These are phyloP conservation scores for Mactromeris polynyma DNA, from an alignment of 2,888 invertebrate genomes.

Conservation along the genomic window DNA sequence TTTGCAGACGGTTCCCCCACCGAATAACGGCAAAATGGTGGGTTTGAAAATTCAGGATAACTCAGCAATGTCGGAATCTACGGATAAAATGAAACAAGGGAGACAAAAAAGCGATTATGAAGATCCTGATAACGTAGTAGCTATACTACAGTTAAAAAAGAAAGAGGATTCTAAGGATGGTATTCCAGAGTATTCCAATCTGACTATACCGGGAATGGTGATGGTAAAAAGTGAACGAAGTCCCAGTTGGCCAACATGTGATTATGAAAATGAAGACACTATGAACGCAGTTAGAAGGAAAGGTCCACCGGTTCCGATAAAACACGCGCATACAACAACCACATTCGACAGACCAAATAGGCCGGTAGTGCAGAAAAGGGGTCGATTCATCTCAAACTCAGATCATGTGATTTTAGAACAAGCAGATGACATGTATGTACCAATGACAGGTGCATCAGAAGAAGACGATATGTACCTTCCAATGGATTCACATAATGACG, in stretches of 20 bases:
- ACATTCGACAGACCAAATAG: background rate
- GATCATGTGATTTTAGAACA: background rate
- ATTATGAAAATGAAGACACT: conserved; percentile 23
- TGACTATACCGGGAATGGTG: background rate
- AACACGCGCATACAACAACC: conserved; percentile 4
- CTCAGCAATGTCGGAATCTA: background rate
- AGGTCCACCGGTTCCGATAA: background rate
- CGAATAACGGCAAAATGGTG: background rate
- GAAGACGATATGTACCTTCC: conserved; percentile 11
- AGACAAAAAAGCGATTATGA: background rate
- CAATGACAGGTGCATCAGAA: background rate
- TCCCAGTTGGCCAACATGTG: background rate
- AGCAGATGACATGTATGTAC: conserved; percentile 13
- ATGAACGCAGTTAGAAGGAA: background rate
- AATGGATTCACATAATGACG: background rate
- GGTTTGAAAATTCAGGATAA: background rate
- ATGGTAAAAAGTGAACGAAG: background rate
- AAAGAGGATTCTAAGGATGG: background rate
- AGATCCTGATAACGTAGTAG: conserved; percentile 8
- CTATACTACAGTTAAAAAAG: background rate
- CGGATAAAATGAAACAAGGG: background rate
- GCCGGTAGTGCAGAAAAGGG: background rate
- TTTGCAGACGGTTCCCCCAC: conserved; percentile 13
- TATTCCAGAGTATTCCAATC: background rate
- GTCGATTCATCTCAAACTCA: background rate